A percentile compares a stretch with the other conserved stretches of the same genome.
These are phyloP conservation scores for Prolemur simus DNA, from an alignment of 2,113 vertebrate species.

Conservation along the genomic window DNA sequence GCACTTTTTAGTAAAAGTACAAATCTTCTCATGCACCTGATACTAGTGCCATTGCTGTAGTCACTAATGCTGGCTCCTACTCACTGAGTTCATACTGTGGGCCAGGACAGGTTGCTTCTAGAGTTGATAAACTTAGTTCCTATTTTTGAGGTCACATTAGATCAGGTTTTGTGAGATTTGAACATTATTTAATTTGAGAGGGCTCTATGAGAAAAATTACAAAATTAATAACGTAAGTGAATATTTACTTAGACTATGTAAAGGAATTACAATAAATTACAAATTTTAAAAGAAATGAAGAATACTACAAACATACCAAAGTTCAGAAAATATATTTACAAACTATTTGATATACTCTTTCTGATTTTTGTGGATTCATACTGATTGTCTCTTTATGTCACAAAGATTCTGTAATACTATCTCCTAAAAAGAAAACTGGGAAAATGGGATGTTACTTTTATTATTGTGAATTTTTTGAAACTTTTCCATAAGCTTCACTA, in stretches of 20 bases:
- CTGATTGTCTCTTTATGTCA: not conserved
- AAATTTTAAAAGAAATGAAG: not conserved
- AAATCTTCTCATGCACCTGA: not conserved
- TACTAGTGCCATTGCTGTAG: fast-evolving
- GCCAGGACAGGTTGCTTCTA: not conserved
- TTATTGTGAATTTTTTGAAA: not conserved
- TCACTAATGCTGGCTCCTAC: not conserved
- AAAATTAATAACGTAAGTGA: not conserved
- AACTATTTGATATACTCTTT: not conserved
- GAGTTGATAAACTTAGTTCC: not conserved
- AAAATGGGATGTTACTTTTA: not conserved
- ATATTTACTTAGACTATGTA: not conserved
- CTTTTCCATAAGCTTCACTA: not conserved
- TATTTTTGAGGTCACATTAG: not conserved
- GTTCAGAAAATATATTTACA: not conserved
- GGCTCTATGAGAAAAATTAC: not conserved
- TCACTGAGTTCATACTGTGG: not conserved
- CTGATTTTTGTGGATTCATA: not conserved
- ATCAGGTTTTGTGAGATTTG: not conserved
- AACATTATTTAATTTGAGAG: not conserved
- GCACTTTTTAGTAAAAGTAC: not conserved
- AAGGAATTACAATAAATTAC: not conserved
- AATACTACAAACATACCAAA: not conserved
- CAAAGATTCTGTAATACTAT: not conserved
- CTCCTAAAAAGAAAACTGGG: not conserved